Base-by-base conservation (phyloP, 2,113 vertebrate genomes). In the Monopterus albus region DNA sequence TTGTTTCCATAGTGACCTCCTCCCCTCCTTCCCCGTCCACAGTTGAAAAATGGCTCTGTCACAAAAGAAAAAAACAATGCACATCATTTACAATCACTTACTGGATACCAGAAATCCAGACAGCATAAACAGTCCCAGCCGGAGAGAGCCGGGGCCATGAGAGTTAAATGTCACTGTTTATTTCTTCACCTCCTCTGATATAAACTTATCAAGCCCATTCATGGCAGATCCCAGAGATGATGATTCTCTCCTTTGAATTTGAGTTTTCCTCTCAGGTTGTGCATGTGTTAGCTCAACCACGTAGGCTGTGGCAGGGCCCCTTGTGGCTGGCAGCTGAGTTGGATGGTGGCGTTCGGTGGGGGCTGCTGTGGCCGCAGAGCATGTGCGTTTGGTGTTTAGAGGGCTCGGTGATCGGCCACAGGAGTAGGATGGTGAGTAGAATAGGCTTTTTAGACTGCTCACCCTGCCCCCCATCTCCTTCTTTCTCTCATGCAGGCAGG, bases 1-100 rank as follows among this genome's bases (percentile, higher is more conserved):
- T 91, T 64, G 88, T 92, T 89, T 88, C 91, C 90, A 90, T 91
- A 79, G 88, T 75, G 85, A 91, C 67, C 20, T 65, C 72, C 67
- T 58, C 57, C 43, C 23, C 28, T n/a, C n/a, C n/a, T n/a, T n/a
- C 36, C n/a, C 18, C 20, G 36, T 55, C 55, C 58, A 63, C 65
- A 67, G 69, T 77, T 85, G 86, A 88, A 89, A 75, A 88, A 88
- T 84, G 63, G 75, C 74, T 84, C 68, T 88, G 88, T 87, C 87
- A 87, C 85, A 81, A 76, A 85, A 81, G 60, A 83, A 72, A 64
- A 67, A 45, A 57, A 87, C 86, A 87, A 84, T 82, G 53, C 80
- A 79, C 78, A 86, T 82, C 68, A 50, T 76, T 89, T 79, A 80
- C 52, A 71, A 70, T 81, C 36, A 86, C 75, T 79, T 79, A 65